Evolutionary conservation across 2,797 vertebrate species (phyloP), one percentile per base, ranked within the genome.

Genomic region (Pangasius macronema): DNA sequence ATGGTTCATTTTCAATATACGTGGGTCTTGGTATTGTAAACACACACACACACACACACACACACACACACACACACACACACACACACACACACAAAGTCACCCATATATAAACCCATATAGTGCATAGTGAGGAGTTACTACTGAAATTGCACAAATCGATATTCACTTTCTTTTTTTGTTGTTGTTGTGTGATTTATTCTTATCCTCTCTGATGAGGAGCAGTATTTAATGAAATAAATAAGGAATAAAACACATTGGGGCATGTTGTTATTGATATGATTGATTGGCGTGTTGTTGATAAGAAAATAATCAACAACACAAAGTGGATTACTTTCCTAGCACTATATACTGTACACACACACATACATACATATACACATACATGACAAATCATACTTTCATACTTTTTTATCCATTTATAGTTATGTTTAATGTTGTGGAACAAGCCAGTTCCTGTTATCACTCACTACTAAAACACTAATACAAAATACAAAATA

Each of bases 1-100:
- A 93, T 91, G 89, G 90, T 92, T 88, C 90, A 90, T 91, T 89
- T 89, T 85, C 75, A 90, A 89, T 92, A 92, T 88, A 83, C 83
- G 89, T 53, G 65, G 82, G 86, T 82, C 79, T 53, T 51, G 42
- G 51, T 79, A 87, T 39, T 65, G 86, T 88, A 84, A 49, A 49
- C 68, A 84, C 79, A 61, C 30, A 27, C 55, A 59, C 59, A 65
- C 36, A 65, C 10, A 13, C 53, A 88, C 9, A 81, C 30, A 42
- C 42, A 63, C 51, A 65, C 53, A 16, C 36, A 88, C 27, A 85
- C 55, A 85, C 72, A 87, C 68, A 81, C 73, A 76, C 68, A 39
- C 10, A 81, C 20, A 82, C 86, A 87, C 68, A 81, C 73, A 81
- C 68, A 39, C 10, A 81, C 20, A 82, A 46, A 46, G 46, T 46